Percentiles rank a stretch among this genome's conserved stretches.
These are phyloP conservation scores for Martes martes DNA, from an alignment of 2,113 vertebrate genomes.

Conservation along the genomic window DNA sequence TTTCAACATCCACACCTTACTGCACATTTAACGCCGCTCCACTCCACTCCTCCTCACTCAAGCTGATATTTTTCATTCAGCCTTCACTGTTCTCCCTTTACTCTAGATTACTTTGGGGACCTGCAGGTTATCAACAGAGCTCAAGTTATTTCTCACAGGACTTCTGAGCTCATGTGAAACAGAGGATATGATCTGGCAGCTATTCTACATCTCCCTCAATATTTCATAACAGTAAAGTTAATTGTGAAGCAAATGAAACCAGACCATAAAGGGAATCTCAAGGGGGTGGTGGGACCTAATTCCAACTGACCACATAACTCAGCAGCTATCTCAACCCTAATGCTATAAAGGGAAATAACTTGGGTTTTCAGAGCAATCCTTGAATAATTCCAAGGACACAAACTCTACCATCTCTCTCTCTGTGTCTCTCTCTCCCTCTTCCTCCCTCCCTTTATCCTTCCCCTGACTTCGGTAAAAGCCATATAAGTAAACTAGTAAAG, in stretches of 20 bases:
- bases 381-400: background rate
- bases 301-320: background rate
- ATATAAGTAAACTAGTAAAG: background rate
- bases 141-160: background rate
- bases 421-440: background rate
- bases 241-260: background rate
- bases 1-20: no score
- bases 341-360: background rate
- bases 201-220: background rate
- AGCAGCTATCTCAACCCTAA: background rate
- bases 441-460: background rate
- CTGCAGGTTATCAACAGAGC: background rate
- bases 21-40: background rate
- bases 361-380: background rate
- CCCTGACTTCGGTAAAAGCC: background rate
- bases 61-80: background rate
- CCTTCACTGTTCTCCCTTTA: background rate
- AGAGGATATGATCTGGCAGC: no score
- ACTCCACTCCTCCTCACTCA: background rate
- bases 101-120: background rate
- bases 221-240: background rate
- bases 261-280: background rate
- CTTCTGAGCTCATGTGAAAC: background rate
- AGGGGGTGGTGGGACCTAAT: background rate
- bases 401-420: background rate